Base-by-base conservation (phyloP, 1,140 invertebrate genomes). In the Pseudachorutes palmiensis region DNA sequence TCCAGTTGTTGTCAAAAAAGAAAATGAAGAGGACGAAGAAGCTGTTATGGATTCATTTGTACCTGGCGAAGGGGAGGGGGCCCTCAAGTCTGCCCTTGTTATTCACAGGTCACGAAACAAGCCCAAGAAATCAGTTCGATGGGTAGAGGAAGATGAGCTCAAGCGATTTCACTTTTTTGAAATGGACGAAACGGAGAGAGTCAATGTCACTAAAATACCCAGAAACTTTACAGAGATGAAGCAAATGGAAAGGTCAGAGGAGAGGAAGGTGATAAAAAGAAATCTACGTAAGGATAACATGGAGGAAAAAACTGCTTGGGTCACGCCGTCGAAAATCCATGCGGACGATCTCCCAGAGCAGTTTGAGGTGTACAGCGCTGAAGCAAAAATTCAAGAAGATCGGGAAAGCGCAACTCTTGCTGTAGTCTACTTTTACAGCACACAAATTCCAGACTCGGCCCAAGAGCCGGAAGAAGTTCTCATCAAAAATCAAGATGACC, bases 161-260 rank as follows among this genome's bases (percentile, higher is more conserved):
- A 87, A 89, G 75, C 85, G 90, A 69, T 82, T 92, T 49, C 85
- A 87, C 72, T 94, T 88, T 75, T 97, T 97, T 78, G 92, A 95
- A 77, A 77, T 95, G 49, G 93, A 97, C 79, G 92, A 95, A 80
- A 94, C 87, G 2, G 93, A 97, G 80, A 84, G 93, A 76, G 91
- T 94, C 0, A 96, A 96, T 80, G 93, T 97, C 0, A 93, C 91
- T 0, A 89, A 90, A 77, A 55, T 63, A 22, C 1, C n/a, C 2
- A 64, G 59, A 9, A 59, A 89, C 31, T 96, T 95, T 78, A 87
- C 85, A n/a, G 91, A 94, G 72, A 88, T 93, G 87, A 93, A 92
- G 76, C 86, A 89, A 76, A 86, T 92, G 81, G 94, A 97, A 75
- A 87, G 89, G 66, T 83, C 85, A 69, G 82, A 87, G 72, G 94